Evolutionary conservation across 35 echinoderm and acorn worm species (phyloP).

Genomic region (Apostichopus californicus): DNA sequence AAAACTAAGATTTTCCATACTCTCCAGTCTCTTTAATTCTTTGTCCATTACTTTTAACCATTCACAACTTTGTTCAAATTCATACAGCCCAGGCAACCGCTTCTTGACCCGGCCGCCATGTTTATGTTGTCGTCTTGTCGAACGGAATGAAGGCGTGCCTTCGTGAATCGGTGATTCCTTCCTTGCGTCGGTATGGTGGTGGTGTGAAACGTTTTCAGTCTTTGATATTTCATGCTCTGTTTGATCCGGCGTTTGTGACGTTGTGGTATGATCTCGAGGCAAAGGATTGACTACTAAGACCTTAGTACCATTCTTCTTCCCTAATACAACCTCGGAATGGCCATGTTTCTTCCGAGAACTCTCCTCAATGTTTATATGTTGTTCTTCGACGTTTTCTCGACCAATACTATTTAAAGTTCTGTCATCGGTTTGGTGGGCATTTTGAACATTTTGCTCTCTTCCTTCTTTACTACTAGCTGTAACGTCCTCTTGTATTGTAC

Average conservation of each 20-base stretch:
- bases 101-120: conserved; percentile 5
- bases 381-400: not conserved
- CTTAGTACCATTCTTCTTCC: conserved; percentile 20
- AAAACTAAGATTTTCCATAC: conserved; percentile 56
- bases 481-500: no score
- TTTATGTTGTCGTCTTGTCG: not conserved
- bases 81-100: conserved; percentile 37
- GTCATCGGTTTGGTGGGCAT: not conserved
- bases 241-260: not conserved
- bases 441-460: not conserved
- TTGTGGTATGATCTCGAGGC: not conserved
- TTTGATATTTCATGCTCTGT: not conserved
- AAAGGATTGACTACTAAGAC: conserved; percentile 52
- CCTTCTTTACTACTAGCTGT: not conserved
- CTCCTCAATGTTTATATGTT: not conserved
- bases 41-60: conserved; percentile 55
- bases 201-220: not conserved
- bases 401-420: not conserved
- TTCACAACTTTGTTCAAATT: conserved; percentile 49
- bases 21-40: conserved; percentile 35
- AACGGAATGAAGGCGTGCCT: not conserved
- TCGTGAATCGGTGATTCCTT: not conserved
- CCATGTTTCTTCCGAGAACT: not conserved
- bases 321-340: not conserved
- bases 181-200: not conserved